phyloP scores from a whole-genome alignment of 2,888 invertebrate genomes.

The Clunio marinus region DNA sequence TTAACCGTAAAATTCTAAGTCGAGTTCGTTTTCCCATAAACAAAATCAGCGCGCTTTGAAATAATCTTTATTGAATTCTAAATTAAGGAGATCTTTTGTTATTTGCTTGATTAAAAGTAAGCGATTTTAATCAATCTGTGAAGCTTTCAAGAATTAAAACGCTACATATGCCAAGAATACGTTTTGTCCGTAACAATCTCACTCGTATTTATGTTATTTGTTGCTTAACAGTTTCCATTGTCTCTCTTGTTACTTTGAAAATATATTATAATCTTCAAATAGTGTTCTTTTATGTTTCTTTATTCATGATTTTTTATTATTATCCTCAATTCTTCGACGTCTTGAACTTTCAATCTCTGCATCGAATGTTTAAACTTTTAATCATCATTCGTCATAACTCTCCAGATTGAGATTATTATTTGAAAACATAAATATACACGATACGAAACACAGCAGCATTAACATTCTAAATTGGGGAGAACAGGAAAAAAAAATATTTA shows the following conservation, averaged over 20 bases:
- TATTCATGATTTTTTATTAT: conserved; percentile 14
- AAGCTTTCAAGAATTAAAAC: too few species aligned
- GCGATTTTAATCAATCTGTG: too few species aligned
- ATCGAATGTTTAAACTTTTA: conserved; percentile 32
- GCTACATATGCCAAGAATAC: too few species aligned
- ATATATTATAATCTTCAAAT: conserved; percentile 33
- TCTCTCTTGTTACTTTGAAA: conserved; percentile 8
- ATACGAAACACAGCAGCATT: conserved; percentile 11
- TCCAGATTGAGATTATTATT: conserved; percentile 29
- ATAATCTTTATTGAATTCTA: too few species aligned
- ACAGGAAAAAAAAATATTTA: too few species aligned
- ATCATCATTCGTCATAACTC: conserved; percentile 39
- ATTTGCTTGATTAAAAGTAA: too few species aligned
- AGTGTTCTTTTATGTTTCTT: conserved; percentile 23
- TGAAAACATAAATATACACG: neutral
- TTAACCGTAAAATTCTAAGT: too few species aligned
- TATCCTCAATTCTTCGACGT: neutral
- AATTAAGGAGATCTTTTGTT: too few species aligned
- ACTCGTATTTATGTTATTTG: conserved; percentile 22
- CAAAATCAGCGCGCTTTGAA: too few species aligned
- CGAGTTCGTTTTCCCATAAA: too few species aligned
- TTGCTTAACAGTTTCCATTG: conserved; percentile 4
- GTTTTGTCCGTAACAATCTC: conserved; percentile 12
- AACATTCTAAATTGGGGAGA: conserved; percentile 25
- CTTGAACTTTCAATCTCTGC: conserved; percentile 27